These are phyloP conservation scores for Caenorhabditis japonica DNA, from an alignment of 2,888 invertebrate genomes.

Conservation along the genomic window DNA sequence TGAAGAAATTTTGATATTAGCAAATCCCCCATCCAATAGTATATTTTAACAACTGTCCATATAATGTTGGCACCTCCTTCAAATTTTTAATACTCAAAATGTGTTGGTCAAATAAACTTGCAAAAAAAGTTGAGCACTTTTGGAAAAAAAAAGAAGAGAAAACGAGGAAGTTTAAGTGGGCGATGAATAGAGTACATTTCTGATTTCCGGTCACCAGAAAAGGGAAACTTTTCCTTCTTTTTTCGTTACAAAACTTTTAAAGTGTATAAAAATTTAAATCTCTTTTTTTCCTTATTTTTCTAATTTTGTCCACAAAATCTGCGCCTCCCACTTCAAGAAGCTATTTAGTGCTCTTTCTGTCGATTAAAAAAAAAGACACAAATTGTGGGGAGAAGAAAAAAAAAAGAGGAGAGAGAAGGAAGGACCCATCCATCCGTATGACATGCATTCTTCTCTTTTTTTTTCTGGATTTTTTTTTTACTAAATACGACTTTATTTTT, in stretches of 20 bases:
- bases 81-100: too few relatives aligned
- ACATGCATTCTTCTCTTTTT: not conserved
- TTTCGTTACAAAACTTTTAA: not conserved
- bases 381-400: not conserved
- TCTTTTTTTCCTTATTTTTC: too few relatives aligned
- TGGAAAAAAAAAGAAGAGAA: too few relatives aligned
- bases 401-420: not conserved
- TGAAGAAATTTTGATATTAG: too few relatives aligned
- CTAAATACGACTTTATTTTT: not conserved
- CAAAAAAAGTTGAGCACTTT: too few relatives aligned
- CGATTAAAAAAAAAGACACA: constrained; percentile 19
- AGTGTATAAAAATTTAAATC: not conserved
- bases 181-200: not conserved
- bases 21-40: too few relatives aligned
- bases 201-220: constrained; percentile 8
- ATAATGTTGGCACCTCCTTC: too few relatives aligned
- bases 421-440: constrained; percentile 15
- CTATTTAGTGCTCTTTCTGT: not conserved
- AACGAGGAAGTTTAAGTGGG: too few relatives aligned
- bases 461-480: not conserved
- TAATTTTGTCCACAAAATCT: not conserved
- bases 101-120: too few relatives aligned
- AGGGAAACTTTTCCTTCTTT: not conserved
- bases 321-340: not conserved
- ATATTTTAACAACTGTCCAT: too few relatives aligned